Conservation (phyloP, 2,888 invertebrate species). For the Eupithecia pulchellata region DNA sequence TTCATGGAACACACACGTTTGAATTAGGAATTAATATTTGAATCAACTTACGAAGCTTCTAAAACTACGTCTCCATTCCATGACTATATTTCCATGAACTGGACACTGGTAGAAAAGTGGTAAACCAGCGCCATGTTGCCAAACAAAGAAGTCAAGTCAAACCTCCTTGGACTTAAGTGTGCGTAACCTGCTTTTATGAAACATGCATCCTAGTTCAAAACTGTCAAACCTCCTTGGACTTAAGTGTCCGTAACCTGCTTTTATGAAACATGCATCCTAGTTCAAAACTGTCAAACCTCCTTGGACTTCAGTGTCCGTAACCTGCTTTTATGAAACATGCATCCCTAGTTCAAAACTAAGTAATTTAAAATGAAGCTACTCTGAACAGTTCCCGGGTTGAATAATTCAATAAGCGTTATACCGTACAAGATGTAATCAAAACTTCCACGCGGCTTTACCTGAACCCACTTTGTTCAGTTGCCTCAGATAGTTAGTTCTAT, state of each 20-base stretch:
- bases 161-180: too few species aligned
- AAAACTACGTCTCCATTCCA: too few species aligned
- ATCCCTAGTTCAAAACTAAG: slow-evolving; percentile 55
- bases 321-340: slow-evolving; percentile 14
- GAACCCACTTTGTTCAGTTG: slow-evolving; percentile 26
- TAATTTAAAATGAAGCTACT: slow-evolving; percentile 63
- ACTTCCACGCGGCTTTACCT: slow-evolving; percentile 59
- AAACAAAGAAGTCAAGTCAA: too few species aligned
- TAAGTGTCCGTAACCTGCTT: too few species aligned
- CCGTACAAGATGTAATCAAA: slow-evolving; percentile 68
- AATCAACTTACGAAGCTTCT: background rate
- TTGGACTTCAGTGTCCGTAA: background rate
- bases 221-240: too few species aligned
- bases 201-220: too few species aligned
- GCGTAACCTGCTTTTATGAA: too few species aligned
- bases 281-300: too few species aligned
- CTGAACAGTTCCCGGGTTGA: slow-evolving; percentile 55
- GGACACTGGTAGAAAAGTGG: too few species aligned
- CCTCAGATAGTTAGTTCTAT: slow-evolving; percentile 18
- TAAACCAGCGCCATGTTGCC: too few species aligned
- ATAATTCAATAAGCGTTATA: slow-evolving; percentile 69
- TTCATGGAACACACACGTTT: background rate
- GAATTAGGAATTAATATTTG: background rate
- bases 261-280: too few species aligned
- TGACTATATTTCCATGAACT: too few species aligned